A percentile compares a stretch with the other conserved stretches of the same genome.
Evolutionary conservation across 2,888 invertebrate species (phyloP).

Genomic region (Drosophila tanythrix): DNA sequence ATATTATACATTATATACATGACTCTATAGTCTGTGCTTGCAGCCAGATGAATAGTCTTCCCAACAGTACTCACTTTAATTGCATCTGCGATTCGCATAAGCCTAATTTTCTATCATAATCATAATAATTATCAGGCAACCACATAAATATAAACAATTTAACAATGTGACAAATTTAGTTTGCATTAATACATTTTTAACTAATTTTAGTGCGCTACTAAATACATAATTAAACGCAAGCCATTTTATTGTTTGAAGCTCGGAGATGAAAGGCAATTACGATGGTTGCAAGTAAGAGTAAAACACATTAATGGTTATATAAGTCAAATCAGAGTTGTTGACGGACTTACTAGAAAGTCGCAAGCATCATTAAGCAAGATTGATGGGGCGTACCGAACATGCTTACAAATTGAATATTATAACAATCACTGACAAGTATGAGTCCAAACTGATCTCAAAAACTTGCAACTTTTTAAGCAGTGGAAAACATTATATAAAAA

Average conservation of each 20-base stretch:
- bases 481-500: background rate
- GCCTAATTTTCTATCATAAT: background rate
- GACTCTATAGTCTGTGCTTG: background rate
- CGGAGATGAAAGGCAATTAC: background rate
- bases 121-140: background rate
- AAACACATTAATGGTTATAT: background rate
- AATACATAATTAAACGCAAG: background rate
- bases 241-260: background rate
- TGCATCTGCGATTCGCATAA: background rate
- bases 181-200: background rate
- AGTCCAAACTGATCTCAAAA: background rate
- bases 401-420: background rate
- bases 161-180: background rate
- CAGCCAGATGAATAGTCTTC: background rate
- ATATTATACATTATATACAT: background rate
- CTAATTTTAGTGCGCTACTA: background rate
- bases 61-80: background rate
- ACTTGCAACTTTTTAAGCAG: background rate
- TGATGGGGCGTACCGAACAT: background rate
- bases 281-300: background rate
- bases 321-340: background rate
- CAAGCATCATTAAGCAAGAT: constrained; percentile 2
- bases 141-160: background rate
- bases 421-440: background rate
- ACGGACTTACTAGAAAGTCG: constrained; percentile 22